Base-by-base conservation (phyloP, 1,140 invertebrate species). In the Protaetia brevitarsis region DNA sequence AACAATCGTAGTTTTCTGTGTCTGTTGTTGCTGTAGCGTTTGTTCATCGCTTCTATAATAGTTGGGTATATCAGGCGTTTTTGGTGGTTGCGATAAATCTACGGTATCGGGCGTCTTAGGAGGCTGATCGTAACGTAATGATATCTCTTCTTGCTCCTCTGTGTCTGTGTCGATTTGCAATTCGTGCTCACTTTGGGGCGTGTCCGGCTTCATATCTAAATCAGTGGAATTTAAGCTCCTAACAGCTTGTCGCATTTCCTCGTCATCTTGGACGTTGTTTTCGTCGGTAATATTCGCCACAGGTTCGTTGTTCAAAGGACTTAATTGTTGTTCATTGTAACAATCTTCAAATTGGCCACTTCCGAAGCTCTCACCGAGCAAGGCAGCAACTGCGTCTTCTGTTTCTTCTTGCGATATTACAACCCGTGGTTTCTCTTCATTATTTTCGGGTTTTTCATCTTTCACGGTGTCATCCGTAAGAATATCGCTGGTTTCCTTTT, bases 341-440 rank as follows among this genome's bases (percentile, higher is more conserved):
- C 80, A 81, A 73, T 80, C 81, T 56, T 76, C 72, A 73, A 84
- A 85, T 19, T 81, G 73, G 67, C 76, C 78, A 65, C 73, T 69
- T 5, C 89, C 89, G 75, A 94, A 93, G 64, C 91, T 92, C 78
- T 94, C 92, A 30, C 90, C 90, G 21, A 95, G 77, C 3, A 96
- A 77, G 5, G 92, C 93, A 1, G 93, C 93, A 0, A 96, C 93
- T 0, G 93, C 93, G 79, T 94, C 93, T 74, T 93, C 92, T 0
- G 93, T 96, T 80, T 96, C 93, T 81, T 95, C 93, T 79, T 95
- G 92, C 0, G 92, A 95, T 70, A 95, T 95, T 0, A 92, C 85
- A 0, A 91, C 88, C 37, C 92, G 82, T 0, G 90, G 88, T 73
- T 93, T 93, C 67, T 93, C 90, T 67, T 72, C 72, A 45, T 91